Percentiles rank a stretch among this genome's conserved stretches.
Conservation (phyloP, 2,888 invertebrate genomes). For the Drosophila fulvimacula region DNA sequence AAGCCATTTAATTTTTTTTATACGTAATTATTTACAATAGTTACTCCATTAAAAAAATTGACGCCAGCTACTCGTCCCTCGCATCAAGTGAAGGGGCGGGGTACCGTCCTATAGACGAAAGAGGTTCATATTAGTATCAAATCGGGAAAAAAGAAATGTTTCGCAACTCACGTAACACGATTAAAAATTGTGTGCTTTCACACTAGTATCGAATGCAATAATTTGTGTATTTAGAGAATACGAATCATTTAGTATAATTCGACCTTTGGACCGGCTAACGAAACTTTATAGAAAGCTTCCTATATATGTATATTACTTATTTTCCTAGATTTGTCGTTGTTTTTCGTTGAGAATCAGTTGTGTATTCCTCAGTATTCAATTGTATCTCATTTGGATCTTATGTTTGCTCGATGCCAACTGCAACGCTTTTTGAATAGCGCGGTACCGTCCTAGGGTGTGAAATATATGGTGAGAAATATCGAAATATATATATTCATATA, state of each 20-base stretch:
- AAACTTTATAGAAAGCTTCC: not conserved
- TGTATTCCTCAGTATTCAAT: not conserved
- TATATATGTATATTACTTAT: not conserved
- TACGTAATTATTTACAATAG: not conserved
- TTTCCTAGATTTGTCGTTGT: not conserved
- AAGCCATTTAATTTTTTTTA: too few relatives aligned
- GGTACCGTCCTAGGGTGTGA: not conserved
- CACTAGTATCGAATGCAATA: too few relatives aligned
- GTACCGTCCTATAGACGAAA: not conserved
- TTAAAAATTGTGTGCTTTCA: not conserved
- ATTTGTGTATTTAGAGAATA: not conserved
- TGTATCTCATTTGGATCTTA: too few relatives aligned
- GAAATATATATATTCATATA: not conserved
- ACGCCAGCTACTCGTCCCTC: not conserved
- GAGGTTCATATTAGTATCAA: not conserved
- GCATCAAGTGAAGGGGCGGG: not conserved
- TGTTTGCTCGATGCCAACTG: not conserved
- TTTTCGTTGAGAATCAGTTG: too few relatives aligned
- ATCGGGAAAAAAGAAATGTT: not conserved
- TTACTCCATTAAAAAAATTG: not conserved
- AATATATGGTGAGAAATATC: not conserved
- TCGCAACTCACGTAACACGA: not conserved
- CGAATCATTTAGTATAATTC: not conserved
- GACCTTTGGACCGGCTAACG: not conserved
- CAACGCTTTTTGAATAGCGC: not conserved